Percentiles rank a stretch among this genome's conserved stretches.
Evolutionary conservation across 2,113 vertebrate genomes (phyloP).

Genomic region (Poeciliopsis turrubarensis): DNA sequence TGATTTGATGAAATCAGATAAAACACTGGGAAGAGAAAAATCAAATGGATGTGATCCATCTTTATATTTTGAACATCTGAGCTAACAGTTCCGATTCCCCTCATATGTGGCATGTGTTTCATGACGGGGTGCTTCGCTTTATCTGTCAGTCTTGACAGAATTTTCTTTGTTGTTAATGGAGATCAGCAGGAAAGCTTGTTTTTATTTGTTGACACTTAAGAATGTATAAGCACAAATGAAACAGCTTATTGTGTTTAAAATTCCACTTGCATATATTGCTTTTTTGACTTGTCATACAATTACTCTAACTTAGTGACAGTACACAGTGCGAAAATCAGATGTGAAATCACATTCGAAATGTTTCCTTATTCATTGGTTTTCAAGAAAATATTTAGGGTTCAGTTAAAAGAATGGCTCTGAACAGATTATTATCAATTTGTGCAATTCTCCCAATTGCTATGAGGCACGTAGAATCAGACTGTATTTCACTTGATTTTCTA

Average conservation of each 20-base stretch:
- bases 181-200: neutral
- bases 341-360: too few relatives aligned
- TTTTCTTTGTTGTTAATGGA: conserved; percentile 20
- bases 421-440: too few relatives aligned
- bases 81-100: conserved; percentile 15
- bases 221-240: neutral
- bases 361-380: too few relatives aligned
- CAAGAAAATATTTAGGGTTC: too few relatives aligned
- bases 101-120: conserved; percentile 22
- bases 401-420: too few relatives aligned
- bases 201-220: conserved; percentile 21
- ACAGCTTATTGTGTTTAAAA: neutral
- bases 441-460: too few relatives aligned
- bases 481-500: too few relatives aligned
- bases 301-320: neutral
- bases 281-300: neutral
- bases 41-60: conserved; percentile 44
- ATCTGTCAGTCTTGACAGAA: conserved; percentile 7
- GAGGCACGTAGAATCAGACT: too few relatives aligned
- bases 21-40: conserved; percentile 34
- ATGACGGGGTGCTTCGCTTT: neutral
- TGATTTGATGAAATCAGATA: conserved; percentile 52
- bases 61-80: conserved; percentile 44
- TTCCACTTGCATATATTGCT: neutral
- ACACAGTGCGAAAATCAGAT: too few relatives aligned